Evolutionary conservation across 2,113 vertebrate genomes (phyloP).

Genomic region (Cromileptes altivelis): DNA sequence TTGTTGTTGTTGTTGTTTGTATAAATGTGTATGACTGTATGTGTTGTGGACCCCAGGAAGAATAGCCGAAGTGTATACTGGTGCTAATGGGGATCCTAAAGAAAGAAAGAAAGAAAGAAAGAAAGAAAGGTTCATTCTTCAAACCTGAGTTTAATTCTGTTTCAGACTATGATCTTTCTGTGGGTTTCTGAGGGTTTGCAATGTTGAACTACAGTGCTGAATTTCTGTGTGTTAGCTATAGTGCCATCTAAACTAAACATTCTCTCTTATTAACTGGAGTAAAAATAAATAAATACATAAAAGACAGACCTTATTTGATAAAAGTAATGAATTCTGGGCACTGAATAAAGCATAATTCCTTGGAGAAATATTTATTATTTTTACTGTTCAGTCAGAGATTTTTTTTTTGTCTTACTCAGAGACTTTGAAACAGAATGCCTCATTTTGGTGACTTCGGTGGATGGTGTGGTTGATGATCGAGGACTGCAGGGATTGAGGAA

Average conservation of each 20-base stretch:
- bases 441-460: not conserved
- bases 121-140: not conserved
- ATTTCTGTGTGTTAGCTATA: not conserved
- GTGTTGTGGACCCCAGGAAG: too few relatives aligned
- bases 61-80: too few relatives aligned
- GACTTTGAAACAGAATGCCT: not conserved
- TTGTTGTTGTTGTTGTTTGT: too few relatives aligned
- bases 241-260: not conserved
- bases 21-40: too few relatives aligned
- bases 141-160: not conserved
- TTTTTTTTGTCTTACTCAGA: constrained; percentile 9
- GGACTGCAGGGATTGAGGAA: too few relatives aligned
- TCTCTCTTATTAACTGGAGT: constrained; percentile 6
- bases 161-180: not conserved
- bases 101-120: too few relatives aligned
- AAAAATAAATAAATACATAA: not conserved
- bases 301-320: constrained; percentile 29
- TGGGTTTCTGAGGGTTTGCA: too few relatives aligned
- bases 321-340: constrained; percentile 39
- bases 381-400: constrained; percentile 24
- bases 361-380: constrained; percentile 45
- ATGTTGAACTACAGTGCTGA: constrained; percentile 1
- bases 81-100: too few relatives aligned
- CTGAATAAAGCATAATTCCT: constrained; percentile 29
- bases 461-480: not conserved